Conservation (phyloP, 2,113 vertebrate species). For the Synchiropus splendidus region DNA sequence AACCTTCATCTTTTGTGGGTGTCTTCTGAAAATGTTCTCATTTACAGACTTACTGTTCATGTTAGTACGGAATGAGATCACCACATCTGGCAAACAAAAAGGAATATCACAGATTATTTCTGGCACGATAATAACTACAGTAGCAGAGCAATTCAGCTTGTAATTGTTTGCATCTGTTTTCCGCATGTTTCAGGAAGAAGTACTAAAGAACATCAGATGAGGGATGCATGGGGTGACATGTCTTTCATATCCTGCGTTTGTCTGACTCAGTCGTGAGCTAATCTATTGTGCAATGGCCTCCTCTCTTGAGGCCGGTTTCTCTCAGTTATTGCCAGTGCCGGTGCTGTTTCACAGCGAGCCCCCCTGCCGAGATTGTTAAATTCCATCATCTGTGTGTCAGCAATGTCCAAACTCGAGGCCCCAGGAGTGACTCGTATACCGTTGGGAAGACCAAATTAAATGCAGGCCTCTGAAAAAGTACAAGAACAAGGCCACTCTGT, state of each 20-base stretch:
- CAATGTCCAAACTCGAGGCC: slow-evolving; percentile 12
- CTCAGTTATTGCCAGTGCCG: slow-evolving; percentile 12
- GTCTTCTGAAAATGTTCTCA: too few species aligned
- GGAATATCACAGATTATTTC: too few species aligned
- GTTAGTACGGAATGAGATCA: too few species aligned
- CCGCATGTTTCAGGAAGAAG: too few species aligned
- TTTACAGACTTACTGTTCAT: too few species aligned
- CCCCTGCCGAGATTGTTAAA: slow-evolving; percentile 37
- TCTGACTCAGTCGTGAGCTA: slow-evolving; percentile 20
- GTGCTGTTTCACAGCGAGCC: slow-evolving; percentile 14
- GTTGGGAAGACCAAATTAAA: slow-evolving; percentile 20
- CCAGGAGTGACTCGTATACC: slow-evolving; percentile 11
- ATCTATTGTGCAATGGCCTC: slow-evolving; percentile 24
- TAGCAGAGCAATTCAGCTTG: too few species aligned
- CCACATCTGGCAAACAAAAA: too few species aligned
- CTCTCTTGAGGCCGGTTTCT: slow-evolving; percentile 10
- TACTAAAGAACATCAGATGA: too few species aligned
- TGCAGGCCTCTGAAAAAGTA: slow-evolving; percentile 20
- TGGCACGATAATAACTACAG: too few species aligned
- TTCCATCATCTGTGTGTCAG: slow-evolving; percentile 39
- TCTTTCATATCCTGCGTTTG: slow-evolving; percentile 36
- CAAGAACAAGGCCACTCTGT: slow-evolving; percentile 1
- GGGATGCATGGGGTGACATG: too few species aligned
- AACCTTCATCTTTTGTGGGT: too few species aligned
- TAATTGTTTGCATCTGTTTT: too few species aligned